Conservation (phyloP, 2,113 vertebrate species). For the Apodemus sylvaticus region DNA sequence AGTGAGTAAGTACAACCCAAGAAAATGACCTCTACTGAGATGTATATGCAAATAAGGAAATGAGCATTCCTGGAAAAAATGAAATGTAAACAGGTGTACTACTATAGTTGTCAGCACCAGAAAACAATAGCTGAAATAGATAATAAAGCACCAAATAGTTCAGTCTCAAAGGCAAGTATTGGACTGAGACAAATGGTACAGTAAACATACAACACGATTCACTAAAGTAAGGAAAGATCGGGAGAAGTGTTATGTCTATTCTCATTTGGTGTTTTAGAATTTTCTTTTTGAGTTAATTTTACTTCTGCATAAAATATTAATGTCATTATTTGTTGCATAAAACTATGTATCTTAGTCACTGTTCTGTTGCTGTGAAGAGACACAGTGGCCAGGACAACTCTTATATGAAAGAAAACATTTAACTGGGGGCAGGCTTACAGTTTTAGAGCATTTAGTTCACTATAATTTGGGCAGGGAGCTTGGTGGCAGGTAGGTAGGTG, state of each 20-base stretch:
- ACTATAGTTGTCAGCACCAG: background rate
- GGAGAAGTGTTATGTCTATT: background rate
- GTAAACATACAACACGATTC: background rate
- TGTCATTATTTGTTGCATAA: background rate
- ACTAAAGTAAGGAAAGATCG: background rate
- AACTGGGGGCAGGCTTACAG: background rate
- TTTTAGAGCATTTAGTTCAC: background rate
- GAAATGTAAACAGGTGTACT: conserved; percentile 74
- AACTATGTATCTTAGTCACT: background rate
- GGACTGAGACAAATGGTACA: background rate
- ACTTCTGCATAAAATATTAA: background rate
- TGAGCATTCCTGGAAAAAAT: conserved; percentile 42
- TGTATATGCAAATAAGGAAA: conserved; percentile 3
- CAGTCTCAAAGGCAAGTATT: background rate
- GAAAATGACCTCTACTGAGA: conserved; percentile 74
- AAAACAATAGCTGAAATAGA: conserved; percentile 10
- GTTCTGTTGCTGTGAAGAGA: background rate
- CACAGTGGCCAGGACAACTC: background rate
- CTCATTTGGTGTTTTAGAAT: background rate
- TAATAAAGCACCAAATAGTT: conserved; percentile 36
- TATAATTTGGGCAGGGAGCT: background rate
- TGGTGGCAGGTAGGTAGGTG: too few relatives aligned
- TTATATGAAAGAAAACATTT: background rate
- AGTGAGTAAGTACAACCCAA: conserved; percentile 6
- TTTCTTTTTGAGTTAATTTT: conserved; percentile 36